Evolutionary conservation across 2,797 vertebrate species (phyloP), one percentile per base, ranked within the genome.

Genomic region (Pygocentrus nattereri): DNA sequence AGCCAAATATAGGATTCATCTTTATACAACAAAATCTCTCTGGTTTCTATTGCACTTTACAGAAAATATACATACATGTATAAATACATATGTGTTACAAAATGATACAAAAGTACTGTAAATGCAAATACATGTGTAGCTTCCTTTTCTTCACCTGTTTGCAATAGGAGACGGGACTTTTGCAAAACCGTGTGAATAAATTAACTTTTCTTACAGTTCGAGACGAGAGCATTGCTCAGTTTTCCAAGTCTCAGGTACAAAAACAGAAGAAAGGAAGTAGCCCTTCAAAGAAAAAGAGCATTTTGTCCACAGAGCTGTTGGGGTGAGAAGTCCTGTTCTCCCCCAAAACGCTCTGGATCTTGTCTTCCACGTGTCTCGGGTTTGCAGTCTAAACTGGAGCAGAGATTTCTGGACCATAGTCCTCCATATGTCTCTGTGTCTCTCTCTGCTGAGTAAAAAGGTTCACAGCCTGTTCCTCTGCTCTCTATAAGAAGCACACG

Each of bases 401-500:
- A 50, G 44, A n/a, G 65, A 77, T 27, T 75, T 61, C 19, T 13
- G n/a, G 50, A 21, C 47, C 25, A 16, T 74, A 61, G 59, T 78
- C 19, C 31, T 61, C n/a, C 49, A 38, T 27, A 62, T 30, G 15
- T 67, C 18, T 67, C 7, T 72, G 21, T 30, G 25, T 30, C 8
- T 21, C 23, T 8, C 30, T 0, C 7, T 34, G 19, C 49, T 74
- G 85, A n/a, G 13, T 15, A 23, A 67, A 82, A 67, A 86, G 82
- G 84, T 54, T 73, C 23, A 61, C 54, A 15, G 41, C 44, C 23
- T 79, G 12, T 54, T 27, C 49, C 56, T 38, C 44, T 1, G 1
- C 0, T 75, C 83, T 78, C 94, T 95, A 99, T 83, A 98, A 92
- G 92, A 98, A 99, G 93, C 98, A 99, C 0, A 97, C 96, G 0